A percentile compares a stretch with the other conserved stretches of the same genome.
phyloP scores from a whole-genome alignment of 2,888 invertebrate species.

The Drosophila stalkeri region DNA sequence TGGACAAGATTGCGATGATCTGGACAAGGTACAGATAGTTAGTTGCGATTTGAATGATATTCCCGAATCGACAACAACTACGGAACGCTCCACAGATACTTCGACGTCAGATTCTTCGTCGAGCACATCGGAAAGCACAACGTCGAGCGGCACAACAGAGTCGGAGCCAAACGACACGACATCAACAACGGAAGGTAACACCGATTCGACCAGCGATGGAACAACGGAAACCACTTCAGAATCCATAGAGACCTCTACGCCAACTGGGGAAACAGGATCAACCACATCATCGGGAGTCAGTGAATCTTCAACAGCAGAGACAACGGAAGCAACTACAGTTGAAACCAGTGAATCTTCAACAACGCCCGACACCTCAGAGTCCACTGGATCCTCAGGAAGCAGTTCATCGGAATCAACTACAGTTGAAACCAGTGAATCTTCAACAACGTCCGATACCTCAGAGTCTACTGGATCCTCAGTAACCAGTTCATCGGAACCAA shows the following conservation, averaged over 20 bases:
- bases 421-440: background rate
- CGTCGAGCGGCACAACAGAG: background rate
- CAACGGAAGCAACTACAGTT: background rate
- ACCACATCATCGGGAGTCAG: no score
- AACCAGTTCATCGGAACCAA: constrained; percentile 6
- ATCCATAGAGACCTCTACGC: background rate
- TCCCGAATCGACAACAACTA: constrained; percentile 15
- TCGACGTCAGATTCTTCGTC: background rate
- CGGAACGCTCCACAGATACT: background rate
- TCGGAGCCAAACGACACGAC: background rate
- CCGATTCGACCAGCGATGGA: constrained; percentile 5
- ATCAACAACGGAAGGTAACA: constrained; percentile 1
- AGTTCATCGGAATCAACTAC: constrained; percentile 4
- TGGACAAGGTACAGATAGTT: constrained; percentile 15
- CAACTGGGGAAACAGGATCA: background rate
- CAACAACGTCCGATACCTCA: constrained; percentile 8
- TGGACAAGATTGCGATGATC: constrained; percentile 64
- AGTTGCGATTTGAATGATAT: constrained; percentile 42
- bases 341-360: constrained; percentile 4
- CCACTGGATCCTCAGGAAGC: background rate
- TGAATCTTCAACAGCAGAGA: background rate
- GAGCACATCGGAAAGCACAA: background rate
- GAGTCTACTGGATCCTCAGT: background rate
- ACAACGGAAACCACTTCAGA: constrained; percentile 5
- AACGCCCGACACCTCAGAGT: constrained; percentile 2